These are phyloP conservation scores for Neoascia interrupta DNA, from an alignment of 2,888 invertebrate genomes.

Conservation along the genomic window DNA sequence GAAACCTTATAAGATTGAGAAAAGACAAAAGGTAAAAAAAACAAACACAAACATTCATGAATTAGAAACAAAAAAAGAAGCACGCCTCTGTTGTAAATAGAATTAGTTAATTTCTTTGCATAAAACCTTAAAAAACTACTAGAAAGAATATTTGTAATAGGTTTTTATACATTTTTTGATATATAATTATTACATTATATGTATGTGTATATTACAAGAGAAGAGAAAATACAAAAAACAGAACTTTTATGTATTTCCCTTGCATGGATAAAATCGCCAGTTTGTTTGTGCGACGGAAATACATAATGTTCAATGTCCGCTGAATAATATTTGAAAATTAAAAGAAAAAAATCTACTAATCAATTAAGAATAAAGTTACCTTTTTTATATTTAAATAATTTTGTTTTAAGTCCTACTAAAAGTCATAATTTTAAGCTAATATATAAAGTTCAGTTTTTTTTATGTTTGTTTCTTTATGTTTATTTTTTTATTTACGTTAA, in stretches of 20 bases:
- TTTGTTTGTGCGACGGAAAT: slow-evolving; percentile 72
- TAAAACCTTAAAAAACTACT: slow-evolving; percentile 53
- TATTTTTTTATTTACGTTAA: slow-evolving; percentile 72
- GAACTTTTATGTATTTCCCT: slow-evolving; percentile 74
- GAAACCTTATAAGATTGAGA: slow-evolving; percentile 47
- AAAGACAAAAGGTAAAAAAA: slow-evolving; percentile 33
- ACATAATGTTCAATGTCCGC: slow-evolving; percentile 16
- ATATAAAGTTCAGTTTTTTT: slow-evolving; percentile 67
- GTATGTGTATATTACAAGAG: slow-evolving; percentile 47
- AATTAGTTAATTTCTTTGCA: slow-evolving; percentile 61
- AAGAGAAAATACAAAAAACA: too few species aligned
- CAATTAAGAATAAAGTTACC: slow-evolving; percentile 71
- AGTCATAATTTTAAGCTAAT: slow-evolving; percentile 79
- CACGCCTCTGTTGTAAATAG: slow-evolving; percentile 60
- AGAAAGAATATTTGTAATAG: slow-evolving; percentile 54
- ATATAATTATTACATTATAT: slow-evolving; percentile 54
- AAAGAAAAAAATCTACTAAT: slow-evolving; percentile 68
- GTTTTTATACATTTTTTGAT: slow-evolving; percentile 67
- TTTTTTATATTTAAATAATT: slow-evolving; percentile 73
- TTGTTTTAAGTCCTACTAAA: slow-evolving; percentile 75
- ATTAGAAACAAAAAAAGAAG: slow-evolving; percentile 36
- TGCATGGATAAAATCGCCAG: slow-evolving; percentile 77
- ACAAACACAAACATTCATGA: slow-evolving; percentile 45
- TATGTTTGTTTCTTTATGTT: slow-evolving; percentile 71
- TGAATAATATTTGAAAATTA: slow-evolving; percentile 68